Conservation (phyloP, 2,113 vertebrate species). For the Urocynchramus pylzowi region DNA sequence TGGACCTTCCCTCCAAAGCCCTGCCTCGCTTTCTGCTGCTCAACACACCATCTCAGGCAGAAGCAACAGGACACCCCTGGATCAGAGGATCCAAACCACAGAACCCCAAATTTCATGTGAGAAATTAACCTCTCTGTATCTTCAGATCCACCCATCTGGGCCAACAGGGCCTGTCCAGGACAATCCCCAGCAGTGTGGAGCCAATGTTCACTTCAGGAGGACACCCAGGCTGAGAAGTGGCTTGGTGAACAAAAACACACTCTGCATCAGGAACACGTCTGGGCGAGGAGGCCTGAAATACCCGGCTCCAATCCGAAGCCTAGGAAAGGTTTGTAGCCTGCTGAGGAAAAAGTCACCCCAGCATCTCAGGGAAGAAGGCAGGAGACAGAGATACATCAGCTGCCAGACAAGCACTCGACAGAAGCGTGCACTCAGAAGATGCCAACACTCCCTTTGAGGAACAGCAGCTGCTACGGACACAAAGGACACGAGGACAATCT, state of each 20-base stretch:
- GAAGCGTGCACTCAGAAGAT: not conserved
- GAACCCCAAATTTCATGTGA: not conserved
- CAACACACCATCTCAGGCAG: not conserved
- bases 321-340: not conserved
- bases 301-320: not conserved
- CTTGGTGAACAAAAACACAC: not conserved
- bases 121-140: constrained; percentile 17
- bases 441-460: not conserved
- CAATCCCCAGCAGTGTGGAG: not conserved
- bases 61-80: not conserved
- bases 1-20: not conserved
- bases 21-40: not conserved
- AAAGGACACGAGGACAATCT: not conserved
- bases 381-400: not conserved
- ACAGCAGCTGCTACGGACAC: not conserved
- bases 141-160: constrained; percentile 33
- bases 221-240: not conserved
- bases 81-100: not conserved
- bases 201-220: not conserved
- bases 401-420: not conserved
- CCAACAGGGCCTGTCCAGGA: not conserved
- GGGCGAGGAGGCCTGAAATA: not conserved
- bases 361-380: not conserved
- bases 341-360: not conserved
- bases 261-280: not conserved